Base-by-base conservation (phyloP, 2,113 vertebrate species). In the Hassar affinis region DNA sequence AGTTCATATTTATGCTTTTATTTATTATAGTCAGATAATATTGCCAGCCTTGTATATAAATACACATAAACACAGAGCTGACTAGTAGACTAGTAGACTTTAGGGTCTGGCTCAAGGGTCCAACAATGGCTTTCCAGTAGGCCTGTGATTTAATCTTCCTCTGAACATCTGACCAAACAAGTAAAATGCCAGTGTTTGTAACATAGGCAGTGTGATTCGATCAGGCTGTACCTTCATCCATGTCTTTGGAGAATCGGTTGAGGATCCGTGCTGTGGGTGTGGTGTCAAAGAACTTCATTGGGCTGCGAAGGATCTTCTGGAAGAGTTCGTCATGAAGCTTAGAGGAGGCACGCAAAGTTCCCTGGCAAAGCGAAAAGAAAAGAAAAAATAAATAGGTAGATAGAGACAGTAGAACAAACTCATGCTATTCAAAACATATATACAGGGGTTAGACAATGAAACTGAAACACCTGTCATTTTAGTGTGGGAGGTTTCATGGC, bases 211-310 rank as follows among this genome's bases (percentile, higher is more conserved):
- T 66, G 20, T 68, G 33, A 38, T 47, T 66, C 12, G 20, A 12
- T 77, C 17, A 52, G 78, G 35, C 42, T 3, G 2, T 92, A 97
- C 97, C 97, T 96, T 98, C 97, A 88, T 98, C 97, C 96, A 98
- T 95, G 89, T 98, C 97, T 91, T 95, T 98, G 88, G 96, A 97
- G 91, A 98, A 98, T 75, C 96, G 92, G 88, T 95, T 97, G 69
- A 98, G 95, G 90, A 98, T 95, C 62, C 94, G 93, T 4, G 96
- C 96, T 0, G 95, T 94, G 2, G 97, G 97, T 0, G 96, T 97
- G 0, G 94, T 96, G 88, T 98, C 97, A 56, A 98, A 98, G 88
- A 98, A 96, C 77, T 96, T 98, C 97, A 98, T 98, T n/a, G 97
- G 96, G 83, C 96, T 97, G 54, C 96, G 94, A 12, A 97, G 94